Conservation (phyloP, 2,888 invertebrate species). For the Drosophila gaucha region DNA sequence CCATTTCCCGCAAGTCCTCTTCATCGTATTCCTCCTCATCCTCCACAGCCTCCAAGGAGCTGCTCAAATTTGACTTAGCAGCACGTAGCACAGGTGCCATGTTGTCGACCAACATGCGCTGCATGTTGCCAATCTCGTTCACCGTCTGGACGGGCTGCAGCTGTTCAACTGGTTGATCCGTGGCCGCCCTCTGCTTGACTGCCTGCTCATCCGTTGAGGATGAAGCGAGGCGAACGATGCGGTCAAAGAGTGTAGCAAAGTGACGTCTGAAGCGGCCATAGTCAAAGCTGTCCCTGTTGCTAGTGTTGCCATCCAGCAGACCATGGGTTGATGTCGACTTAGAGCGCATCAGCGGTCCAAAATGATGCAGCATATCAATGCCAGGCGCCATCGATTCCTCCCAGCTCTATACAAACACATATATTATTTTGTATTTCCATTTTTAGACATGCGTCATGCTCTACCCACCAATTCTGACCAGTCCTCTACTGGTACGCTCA, state of each 20-base stretch:
- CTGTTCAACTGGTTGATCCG: conserved; percentile 13
- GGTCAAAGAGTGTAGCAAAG: conserved; percentile 81
- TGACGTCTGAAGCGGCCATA: conserved; percentile 82
- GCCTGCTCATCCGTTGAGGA: conserved; percentile 40
- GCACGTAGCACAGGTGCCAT: conserved; percentile 8
- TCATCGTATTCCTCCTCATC: conserved; percentile 81
- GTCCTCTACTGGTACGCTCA: conserved; percentile 82
- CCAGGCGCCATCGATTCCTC: conserved; percentile 84
- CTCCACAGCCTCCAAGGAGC: conserved; percentile 77
- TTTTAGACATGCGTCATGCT: conserved; percentile 6
- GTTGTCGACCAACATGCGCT: conserved; percentile 59
- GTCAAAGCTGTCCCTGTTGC: conserved; percentile 75
- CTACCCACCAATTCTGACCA: conserved; percentile 82
- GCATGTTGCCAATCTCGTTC: conserved; percentile 62
- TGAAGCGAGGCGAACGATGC: conserved; percentile 78
- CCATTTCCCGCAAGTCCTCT: conserved; percentile 78
- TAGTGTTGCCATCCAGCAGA: conserved; percentile 58
- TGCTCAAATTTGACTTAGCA: conserved; percentile 39
- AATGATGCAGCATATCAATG: conserved; percentile 83
- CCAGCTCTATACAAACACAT: conserved; percentile 78
- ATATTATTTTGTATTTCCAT: neutral
- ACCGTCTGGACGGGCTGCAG: neutral
- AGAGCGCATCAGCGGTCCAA: conserved; percentile 81
- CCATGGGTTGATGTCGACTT: conserved; percentile 69
- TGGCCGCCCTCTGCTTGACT: neutral